These are phyloP conservation scores for Nymphalis io DNA, from an alignment of 1,140 invertebrate genomes.

Conservation along the genomic window DNA sequence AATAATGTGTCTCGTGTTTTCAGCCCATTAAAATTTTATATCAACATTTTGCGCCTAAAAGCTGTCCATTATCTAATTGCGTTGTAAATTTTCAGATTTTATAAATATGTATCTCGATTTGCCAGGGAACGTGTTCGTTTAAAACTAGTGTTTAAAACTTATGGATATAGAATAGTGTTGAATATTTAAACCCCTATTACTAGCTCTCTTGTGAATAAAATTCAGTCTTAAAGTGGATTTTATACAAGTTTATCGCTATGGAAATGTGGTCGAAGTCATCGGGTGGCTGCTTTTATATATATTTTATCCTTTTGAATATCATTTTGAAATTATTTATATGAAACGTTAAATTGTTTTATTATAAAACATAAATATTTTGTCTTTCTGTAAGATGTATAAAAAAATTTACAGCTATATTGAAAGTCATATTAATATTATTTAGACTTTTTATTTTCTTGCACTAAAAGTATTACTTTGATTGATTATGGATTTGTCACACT, in stretches of 20 bases:
- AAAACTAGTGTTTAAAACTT: conserved; percentile 35
- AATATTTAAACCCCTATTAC: conserved; percentile 38
- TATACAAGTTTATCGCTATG: conserved; percentile 11
- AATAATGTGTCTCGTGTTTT: not conserved
- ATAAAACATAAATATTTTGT: too few relatives aligned
- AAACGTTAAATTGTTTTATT: too few relatives aligned
- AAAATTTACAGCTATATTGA: too few relatives aligned
- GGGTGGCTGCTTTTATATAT: not conserved
- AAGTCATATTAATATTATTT: too few relatives aligned
- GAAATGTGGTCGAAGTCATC: conserved; percentile 24
- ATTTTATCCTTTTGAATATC: not conserved
- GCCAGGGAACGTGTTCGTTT: conserved; percentile 32
- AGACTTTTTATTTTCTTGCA: too few relatives aligned
- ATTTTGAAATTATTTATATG: too few relatives aligned
- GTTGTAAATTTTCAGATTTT: conserved; percentile 20
- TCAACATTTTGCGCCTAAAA: conserved; percentile 8
- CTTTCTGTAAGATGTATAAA: too few relatives aligned
- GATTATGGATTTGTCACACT: too few relatives aligned
- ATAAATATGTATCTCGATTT: conserved; percentile 27
- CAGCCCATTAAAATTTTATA: conserved; percentile 1
- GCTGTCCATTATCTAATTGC: not conserved
- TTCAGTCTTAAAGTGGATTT: conserved; percentile 29
- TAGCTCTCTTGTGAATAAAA: conserved; percentile 31
- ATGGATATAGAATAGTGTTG: conserved; percentile 38
- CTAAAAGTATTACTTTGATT: too few relatives aligned